Base-by-base conservation (phyloP, 2,113 vertebrate genomes). In the Amblyopsis rosae region DNA sequence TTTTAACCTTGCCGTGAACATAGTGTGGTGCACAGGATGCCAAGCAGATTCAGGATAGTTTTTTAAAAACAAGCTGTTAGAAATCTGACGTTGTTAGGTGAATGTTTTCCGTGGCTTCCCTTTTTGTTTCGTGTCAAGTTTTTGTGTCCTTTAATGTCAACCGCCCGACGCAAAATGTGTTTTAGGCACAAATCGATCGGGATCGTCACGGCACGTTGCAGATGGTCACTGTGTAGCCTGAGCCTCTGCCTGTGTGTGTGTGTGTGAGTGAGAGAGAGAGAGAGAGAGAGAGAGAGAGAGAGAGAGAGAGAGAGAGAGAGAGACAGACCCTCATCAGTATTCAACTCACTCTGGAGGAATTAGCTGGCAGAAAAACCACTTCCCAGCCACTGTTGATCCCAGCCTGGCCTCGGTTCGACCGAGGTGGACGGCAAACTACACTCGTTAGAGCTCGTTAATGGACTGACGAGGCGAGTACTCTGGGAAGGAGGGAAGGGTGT, bases 311-410 rank as follows among this genome's bases (percentile, higher is more conserved):
- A 19, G 54, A 56, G 54, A 19, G 16, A n/a, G 53, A 45, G 53
- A 56, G 51, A 33, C 70, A 50, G 59, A 5, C n/a, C 54, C 79
- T 83, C 81, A 89, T 90, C 81, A 85, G 82, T 82, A 90, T 89
- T 89, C 89, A 65, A 51, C 77, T 90, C 87, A 87, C 82, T 87
- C 66, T 54, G 48, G 46, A 77, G 75, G 85, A 88, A 88, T 90
- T 84, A 85, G 87, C 82, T 85, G 87, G 87, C 87, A 89, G 86
- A 87, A 87, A 26, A 85, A 82, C 82, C 62, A 81, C 82, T 85
- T 88, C 86, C 86, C 85, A 87, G 87, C 83, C 89, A 89, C 86
- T 87, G 88, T 86, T 89, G 83, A 89, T 90, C 86, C 65, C 73
- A 57, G 81, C 65, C 58, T 79, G 83, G 81, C 81, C 75, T 74